Evolutionary conservation across 2,888 invertebrate species (phyloP), one percentile per base, ranked within the genome.

Genomic region (Scaptomyza polygonia): DNA sequence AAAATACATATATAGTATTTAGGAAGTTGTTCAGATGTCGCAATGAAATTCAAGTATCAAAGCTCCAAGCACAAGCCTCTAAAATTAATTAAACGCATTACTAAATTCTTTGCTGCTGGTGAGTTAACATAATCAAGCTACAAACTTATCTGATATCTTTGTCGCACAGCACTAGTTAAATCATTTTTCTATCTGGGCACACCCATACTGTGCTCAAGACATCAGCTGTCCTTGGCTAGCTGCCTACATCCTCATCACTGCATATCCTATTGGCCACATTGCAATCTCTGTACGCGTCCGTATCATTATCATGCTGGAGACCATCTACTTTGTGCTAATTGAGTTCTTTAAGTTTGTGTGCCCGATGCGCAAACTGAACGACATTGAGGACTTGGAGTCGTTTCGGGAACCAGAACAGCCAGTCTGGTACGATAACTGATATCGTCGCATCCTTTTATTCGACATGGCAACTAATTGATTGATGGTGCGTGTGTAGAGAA

Each of bases 1-100:
- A 12, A 16, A 3, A 0, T 11, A n/a, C n/a, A 18, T 18, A 12
- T 30, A 39, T 29, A 39, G 39, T 55, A 14, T 30, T 21, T 11
- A 2, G 7, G 3, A 1, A 21, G 25, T n/a, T 16, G n/a, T 12
- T 18, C 8, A 9, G 27, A 11, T 30, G 44, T 18, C 9, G 44
- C 68, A 65, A 86, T 81, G 81, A 86, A 81, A 83, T 81, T 81
- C 45, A 86, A 83, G 83, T 86, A 72, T 80, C 80, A 80, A 72
- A 81, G 68, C 48, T 18, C n/a, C 32, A 74, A 79, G 67, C 51
- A 53, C 52, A 67, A 54, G 8, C 30, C 44, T 27, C 29, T 58
- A 18, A 74, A 79, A 72, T 53, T 56, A 70, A 63, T 80, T 59
- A 83, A 77, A 65, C 56, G 27, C 36, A 53, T 65, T 11, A 21